phyloP scores from a whole-genome alignment of 2,113 vertebrate genomes.

The Oxyura jamaicensis region DNA sequence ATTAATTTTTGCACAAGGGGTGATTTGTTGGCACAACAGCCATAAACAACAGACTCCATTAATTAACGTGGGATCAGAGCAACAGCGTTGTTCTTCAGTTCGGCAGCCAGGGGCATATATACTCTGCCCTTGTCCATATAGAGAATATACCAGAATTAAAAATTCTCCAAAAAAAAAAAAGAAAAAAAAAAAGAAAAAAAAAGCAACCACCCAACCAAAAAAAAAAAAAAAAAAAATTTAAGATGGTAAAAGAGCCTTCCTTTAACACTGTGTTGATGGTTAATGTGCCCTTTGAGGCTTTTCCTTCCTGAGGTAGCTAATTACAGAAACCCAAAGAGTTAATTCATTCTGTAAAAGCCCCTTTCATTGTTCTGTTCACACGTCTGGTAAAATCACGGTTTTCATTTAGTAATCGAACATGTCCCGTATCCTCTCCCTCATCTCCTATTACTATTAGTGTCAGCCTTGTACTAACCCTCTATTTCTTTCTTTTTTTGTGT shows the following conservation, averaged over 20 bases:
- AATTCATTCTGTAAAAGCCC: conserved; percentile 25
- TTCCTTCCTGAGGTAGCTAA: conserved; percentile 8
- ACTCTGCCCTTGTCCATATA: not conserved
- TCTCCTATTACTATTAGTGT: conserved; percentile 49
- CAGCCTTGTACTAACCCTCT: conserved; percentile 29
- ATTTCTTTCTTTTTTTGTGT: not conserved
- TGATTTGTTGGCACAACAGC: conserved; percentile 46
- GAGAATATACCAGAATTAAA: conserved; percentile 1
- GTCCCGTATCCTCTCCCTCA: conserved; percentile 4
- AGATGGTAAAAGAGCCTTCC: not conserved
- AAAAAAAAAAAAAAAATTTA: not conserved
- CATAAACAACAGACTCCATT: conserved; percentile 48
- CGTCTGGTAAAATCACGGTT: conserved; percentile 46
- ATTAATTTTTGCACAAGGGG: conserved; percentile 58
- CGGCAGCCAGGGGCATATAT: not conserved
- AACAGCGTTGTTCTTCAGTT: not conserved
- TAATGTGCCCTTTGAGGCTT: not conserved
- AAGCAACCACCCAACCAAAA: not conserved
- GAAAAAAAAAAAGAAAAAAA: not conserved
- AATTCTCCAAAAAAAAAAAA: not conserved
- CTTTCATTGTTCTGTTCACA: conserved; percentile 48
- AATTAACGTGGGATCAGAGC: not conserved
- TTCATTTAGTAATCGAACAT: conserved; percentile 41
- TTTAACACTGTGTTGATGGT: not conserved
- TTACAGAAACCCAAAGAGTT: conserved; percentile 15